Percentiles rank a stretch among this genome's conserved stretches.
Conservation (phyloP, 53 echinoderm and acorn worm genomes). For the Henricia sp. region DNA sequence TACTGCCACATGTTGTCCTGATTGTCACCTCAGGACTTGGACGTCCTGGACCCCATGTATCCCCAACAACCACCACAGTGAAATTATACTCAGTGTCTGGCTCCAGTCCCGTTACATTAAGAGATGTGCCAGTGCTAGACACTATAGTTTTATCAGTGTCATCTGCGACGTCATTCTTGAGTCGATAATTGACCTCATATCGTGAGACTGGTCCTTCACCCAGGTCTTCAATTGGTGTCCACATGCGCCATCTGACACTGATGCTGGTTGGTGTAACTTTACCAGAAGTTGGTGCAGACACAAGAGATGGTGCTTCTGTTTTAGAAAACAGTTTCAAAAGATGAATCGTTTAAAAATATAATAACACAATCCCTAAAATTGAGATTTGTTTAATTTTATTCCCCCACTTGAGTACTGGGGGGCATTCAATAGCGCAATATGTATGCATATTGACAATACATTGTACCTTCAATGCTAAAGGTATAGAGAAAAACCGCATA, state of each 20-base stretch:
- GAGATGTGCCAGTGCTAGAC: not conserved
- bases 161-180: not conserved
- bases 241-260: constrained; percentile 23
- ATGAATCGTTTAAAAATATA: too few relatives aligned
- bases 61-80: constrained; percentile 46
- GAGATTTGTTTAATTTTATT: too few relatives aligned
- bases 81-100: constrained; percentile 65
- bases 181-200: constrained; percentile 47
- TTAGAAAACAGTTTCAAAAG: not conserved
- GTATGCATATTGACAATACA: too few relatives aligned
- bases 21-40: constrained; percentile 26
- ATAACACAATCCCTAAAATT: not conserved
- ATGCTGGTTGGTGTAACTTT: not conserved
- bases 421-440: too few relatives aligned
- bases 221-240: not conserved
- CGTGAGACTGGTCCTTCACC: constrained; percentile 39
- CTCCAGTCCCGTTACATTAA: not conserved
- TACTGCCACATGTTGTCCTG: constrained; percentile 47
- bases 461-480: too few relatives aligned
- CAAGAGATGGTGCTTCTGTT: constrained; percentile 31
- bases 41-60: constrained; percentile 43
- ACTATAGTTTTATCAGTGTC: not conserved
- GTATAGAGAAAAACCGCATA: too few relatives aligned
- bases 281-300: constrained; percentile 3
- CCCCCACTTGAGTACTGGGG: too few relatives aligned